phyloP scores from a whole-genome alignment of 2,888 invertebrate genomes.

The Tuberolachnus salignus region DNA sequence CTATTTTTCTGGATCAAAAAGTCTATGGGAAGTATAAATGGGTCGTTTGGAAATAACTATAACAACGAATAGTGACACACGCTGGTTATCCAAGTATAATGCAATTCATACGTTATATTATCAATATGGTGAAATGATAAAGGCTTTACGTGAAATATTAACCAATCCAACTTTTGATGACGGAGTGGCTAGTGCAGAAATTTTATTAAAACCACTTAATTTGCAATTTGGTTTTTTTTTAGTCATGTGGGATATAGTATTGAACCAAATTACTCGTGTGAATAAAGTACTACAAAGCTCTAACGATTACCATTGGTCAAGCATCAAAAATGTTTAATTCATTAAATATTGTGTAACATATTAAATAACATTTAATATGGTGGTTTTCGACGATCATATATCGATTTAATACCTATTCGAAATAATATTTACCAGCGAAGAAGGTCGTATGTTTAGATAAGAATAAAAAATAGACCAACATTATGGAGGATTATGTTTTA shows the following conservation, averaged over 20 bases:
- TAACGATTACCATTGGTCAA: neutral
- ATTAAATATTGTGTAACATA: too few species aligned
- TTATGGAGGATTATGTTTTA: too few species aligned
- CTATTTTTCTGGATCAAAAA: too few species aligned
- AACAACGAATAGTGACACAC: too few species aligned
- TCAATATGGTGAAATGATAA: neutral
- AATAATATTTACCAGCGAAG: too few species aligned
- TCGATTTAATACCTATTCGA: too few species aligned
- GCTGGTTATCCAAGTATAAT: neutral
- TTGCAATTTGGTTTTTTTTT: constrained; percentile 2
- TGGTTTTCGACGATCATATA: too few species aligned
- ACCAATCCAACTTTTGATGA: neutral
- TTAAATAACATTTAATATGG: too few species aligned
- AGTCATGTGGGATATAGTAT: neutral
- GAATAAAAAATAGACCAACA: too few species aligned
- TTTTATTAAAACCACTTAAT: constrained; percentile 17
- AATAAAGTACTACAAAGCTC: neutral
- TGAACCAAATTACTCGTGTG: neutral
- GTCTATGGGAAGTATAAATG: too few species aligned
- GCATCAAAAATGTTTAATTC: neutral
- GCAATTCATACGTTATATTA: neutral
- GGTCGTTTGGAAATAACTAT: too few species aligned
- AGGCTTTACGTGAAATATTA: neutral
- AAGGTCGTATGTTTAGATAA: too few species aligned
- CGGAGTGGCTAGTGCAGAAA: neutral